Percentiles rank a stretch among this genome's conserved stretches.
These are phyloP conservation scores for Hydrophis major DNA, from an alignment of 2,797 vertebrate species.

Conservation along the genomic window DNA sequence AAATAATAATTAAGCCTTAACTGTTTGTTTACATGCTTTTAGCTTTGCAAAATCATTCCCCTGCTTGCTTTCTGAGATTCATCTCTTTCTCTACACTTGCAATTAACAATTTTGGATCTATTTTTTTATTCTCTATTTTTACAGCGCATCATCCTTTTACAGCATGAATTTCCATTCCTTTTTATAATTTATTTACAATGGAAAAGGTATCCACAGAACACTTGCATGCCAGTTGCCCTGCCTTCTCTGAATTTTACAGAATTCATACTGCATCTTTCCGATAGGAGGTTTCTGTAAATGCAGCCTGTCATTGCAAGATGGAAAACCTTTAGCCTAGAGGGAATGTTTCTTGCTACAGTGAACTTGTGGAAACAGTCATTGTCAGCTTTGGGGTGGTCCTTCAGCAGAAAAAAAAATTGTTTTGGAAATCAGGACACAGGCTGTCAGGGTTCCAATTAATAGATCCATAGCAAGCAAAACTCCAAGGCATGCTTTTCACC, in stretches of 20 bases:
- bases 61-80: not conserved
- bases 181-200: not conserved
- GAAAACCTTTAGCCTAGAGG: not conserved
- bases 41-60: not conserved
- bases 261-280: not conserved
- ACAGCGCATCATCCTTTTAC: not conserved
- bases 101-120: not conserved
- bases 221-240: not conserved
- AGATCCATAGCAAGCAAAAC: no score
- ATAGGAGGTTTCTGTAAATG: not conserved
- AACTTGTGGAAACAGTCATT: not conserved
- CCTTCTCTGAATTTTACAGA: not conserved
- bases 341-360: not conserved
- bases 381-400: not conserved
- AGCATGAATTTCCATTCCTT: not conserved
- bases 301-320: conserved; percentile 2
- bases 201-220: not conserved
- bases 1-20: not conserved
- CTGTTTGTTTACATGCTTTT: not conserved
- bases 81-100: not conserved
- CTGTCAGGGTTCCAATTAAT: no score
- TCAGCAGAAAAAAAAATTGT: not conserved
- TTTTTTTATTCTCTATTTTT: not conserved
- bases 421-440: not conserved
- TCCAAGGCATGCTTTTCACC: no score